Percentiles rank a stretch among this genome's conserved stretches.
Evolutionary conservation across 1,140 invertebrate species (phyloP).

Genomic region (Tyrophagus putrescentiae): DNA sequence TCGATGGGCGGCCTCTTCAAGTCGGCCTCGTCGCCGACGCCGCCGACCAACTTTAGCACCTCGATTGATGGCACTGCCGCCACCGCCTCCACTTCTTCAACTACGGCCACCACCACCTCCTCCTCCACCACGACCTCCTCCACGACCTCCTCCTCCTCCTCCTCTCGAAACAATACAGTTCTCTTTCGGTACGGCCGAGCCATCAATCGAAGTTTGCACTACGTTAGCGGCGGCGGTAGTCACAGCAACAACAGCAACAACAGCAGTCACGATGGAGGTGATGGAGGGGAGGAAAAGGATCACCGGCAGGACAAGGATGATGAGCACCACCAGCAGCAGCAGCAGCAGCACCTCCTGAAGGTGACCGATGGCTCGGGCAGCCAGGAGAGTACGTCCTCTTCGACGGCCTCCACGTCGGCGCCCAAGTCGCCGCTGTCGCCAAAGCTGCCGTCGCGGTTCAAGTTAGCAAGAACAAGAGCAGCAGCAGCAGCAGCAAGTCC

Average conservation of each 20-base stretch:
- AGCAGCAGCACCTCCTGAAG: too few relatives aligned
- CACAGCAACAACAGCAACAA: neutral
- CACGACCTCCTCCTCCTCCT: neutral
- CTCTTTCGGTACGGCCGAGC: slow-evolving; percentile 4
- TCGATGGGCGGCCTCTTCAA: slow-evolving; percentile 8
- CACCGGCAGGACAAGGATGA: too few relatives aligned
- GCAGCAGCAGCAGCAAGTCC: neutral
- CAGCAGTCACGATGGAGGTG: neutral
- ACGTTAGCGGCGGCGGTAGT: neutral
- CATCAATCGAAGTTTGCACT: slow-evolving; percentile 7
- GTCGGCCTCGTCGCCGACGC: slow-evolving; percentile 12
- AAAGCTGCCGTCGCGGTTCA: slow-evolving; percentile 6
- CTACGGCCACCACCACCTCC: too few relatives aligned
- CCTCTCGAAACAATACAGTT: neutral
- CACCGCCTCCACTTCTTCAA: neutral
- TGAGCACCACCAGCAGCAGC: too few relatives aligned
- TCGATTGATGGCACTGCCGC: slow-evolving; percentile 2
- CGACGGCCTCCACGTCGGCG: neutral
- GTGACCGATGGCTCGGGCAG: too few relatives aligned
- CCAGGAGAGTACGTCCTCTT: neutral
- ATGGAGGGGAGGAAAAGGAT: too few relatives aligned
- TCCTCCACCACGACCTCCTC: neutral
- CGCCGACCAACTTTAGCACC: neutral
- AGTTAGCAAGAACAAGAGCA: neutral
- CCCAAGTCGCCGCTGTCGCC: slow-evolving; percentile 10